A percentile compares a stretch with the other conserved stretches of the same genome.
Evolutionary conservation across 1,140 invertebrate genomes (phyloP).

Genomic region (Frieseomelitta varia): DNA sequence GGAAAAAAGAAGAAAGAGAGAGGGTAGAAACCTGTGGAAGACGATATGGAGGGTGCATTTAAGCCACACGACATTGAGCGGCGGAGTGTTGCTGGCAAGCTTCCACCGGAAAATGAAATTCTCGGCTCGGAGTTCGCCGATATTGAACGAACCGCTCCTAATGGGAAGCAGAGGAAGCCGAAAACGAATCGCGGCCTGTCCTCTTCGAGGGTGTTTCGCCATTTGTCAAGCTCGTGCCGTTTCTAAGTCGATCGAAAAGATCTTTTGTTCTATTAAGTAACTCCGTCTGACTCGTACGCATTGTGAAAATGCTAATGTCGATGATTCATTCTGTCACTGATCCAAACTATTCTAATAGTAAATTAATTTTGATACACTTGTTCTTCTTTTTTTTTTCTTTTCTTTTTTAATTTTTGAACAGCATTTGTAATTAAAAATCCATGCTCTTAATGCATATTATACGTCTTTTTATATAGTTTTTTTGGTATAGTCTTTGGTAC

Average conservation of each 20-base stretch:
- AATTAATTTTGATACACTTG: too few relatives aligned
- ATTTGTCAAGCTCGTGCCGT: neutral
- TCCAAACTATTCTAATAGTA: too few relatives aligned
- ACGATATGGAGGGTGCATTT: slow-evolving; percentile 41
- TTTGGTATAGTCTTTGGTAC: too few relatives aligned
- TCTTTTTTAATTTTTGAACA: too few relatives aligned
- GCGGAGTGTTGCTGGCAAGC: slow-evolving; percentile 42
- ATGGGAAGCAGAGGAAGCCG: slow-evolving; percentile 1
- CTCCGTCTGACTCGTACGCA: neutral
- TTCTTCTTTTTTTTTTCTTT: too few relatives aligned
- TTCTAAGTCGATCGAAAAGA: neutral
- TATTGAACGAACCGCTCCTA: slow-evolving; percentile 23
- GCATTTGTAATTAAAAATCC: too few relatives aligned
- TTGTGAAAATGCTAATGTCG: neutral
- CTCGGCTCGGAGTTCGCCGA: slow-evolving; percentile 33
- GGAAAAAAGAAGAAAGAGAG: slow-evolving; percentile 2
- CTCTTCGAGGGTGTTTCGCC: neutral
- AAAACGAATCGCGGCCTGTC: neutral
- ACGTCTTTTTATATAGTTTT: too few relatives aligned
- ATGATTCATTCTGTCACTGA: neutral
- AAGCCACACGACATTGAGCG: slow-evolving; percentile 41
- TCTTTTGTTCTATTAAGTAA: neutral
- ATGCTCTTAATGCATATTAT: too few relatives aligned
- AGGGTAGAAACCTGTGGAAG: slow-evolving; percentile 17
- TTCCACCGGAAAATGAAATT: slow-evolving; percentile 60